Percentiles rank a stretch among this genome's conserved stretches.
Evolutionary conservation across 2,113 vertebrate genomes (phyloP).

Genomic region (Callopanchax toddi): DNA sequence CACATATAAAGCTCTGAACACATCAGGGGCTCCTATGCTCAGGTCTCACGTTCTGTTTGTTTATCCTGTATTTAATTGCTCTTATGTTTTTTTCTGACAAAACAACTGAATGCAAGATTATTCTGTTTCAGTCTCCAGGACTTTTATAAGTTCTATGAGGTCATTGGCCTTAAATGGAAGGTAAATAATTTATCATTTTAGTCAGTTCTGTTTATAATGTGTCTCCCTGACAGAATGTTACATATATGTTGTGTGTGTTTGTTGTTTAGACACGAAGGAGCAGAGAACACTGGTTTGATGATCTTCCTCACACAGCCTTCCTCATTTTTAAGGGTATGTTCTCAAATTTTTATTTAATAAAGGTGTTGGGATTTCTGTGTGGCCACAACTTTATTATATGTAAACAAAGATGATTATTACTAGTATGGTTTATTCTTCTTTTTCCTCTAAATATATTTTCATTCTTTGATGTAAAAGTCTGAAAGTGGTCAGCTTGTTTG

Average conservation of each 20-base stretch:
- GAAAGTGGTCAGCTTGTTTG: too few relatives aligned
- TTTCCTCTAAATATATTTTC: too few relatives aligned
- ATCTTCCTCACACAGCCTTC: conserved; percentile 92
- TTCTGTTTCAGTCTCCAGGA: conserved; percentile 86
- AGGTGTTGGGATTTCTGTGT: too few relatives aligned
- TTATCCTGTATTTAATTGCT: neutral
- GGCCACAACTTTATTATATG: too few relatives aligned
- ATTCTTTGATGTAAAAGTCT: too few relatives aligned
- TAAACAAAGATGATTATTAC: too few relatives aligned
- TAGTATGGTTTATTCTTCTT: too few relatives aligned
- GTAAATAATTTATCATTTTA: conserved; percentile 66
- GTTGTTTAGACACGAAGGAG: conserved; percentile 85
- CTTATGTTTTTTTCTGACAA: neutral
- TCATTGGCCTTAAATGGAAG: conserved; percentile 96
- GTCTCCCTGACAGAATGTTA: conserved; percentile 6
- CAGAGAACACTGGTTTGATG: conserved; percentile 96
- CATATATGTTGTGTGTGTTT: conserved; percentile 11
- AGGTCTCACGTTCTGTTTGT: conserved; percentile 75
- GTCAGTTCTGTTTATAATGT: neutral
- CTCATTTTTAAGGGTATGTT: conserved; percentile 93
- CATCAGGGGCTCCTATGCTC: conserved; percentile 84
- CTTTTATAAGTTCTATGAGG: conserved; percentile 97
- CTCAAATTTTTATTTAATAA: conserved; percentile 6
- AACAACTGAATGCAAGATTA: conserved; percentile 1
- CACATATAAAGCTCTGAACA: conserved; percentile 93